These are phyloP conservation scores for Eurosta solidaginis DNA, from an alignment of 1,140 invertebrate species.

Conservation along the genomic window DNA sequence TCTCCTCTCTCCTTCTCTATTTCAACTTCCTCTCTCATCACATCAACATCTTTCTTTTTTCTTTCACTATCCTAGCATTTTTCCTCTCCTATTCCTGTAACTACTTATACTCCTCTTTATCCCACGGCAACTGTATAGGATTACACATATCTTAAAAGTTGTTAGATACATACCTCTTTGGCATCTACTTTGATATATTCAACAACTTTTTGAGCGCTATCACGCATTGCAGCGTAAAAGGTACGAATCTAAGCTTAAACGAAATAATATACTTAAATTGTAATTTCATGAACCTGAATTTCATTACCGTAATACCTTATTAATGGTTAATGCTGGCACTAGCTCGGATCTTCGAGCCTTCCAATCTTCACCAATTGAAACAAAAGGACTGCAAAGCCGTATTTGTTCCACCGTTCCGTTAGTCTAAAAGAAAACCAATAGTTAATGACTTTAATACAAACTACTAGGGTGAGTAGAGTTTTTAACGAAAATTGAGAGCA, in stretches of 20 bases:
- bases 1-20: no score
- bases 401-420: conserved; percentile 20
- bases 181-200: conserved; percentile 12
- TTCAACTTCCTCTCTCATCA: no score
- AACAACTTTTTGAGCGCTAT: conserved; percentile 1
- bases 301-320: no score
- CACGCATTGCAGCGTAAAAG: conserved; percentile 4
- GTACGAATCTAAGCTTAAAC: conserved; percentile 12
- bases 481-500: not conserved
- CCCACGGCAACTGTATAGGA: no score
- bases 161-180: conserved; percentile 34
- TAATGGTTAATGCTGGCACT: conserved; percentile 63
- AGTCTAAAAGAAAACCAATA: conserved; percentile 1
- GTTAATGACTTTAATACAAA: not conserved
- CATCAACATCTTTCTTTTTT: not conserved
- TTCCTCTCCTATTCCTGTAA: no score
- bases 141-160: no score
- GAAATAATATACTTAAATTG: not conserved
- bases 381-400: conserved; percentile 48
- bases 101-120: no score
- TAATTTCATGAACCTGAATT: not conserved
- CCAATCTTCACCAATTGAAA: conserved; percentile 61
- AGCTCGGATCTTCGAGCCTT: conserved; percentile 63
- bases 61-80: not conserved
- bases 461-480: not conserved